Base-by-base conservation (phyloP, 2,888 invertebrate genomes). In the Masnerella sp. region DNA sequence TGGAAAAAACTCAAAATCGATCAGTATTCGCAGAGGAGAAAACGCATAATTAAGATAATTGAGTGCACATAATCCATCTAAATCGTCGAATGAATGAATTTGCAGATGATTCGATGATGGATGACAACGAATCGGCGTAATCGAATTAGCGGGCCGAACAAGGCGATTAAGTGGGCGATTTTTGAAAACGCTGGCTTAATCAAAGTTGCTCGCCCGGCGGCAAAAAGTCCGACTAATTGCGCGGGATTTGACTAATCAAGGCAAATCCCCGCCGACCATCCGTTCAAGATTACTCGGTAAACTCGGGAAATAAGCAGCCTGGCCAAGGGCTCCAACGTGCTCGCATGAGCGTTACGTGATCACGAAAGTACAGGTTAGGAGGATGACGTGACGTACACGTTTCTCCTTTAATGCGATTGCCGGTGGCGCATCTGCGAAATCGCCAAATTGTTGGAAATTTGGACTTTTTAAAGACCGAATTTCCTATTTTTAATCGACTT, bases 211-310 rank as follows among this genome's bases (percentile, higher is more conserved):
- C 1, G 8, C 38, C 38, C 9, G 9, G 11, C 11, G n/a, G n/a
- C 15, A 47, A 69, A 61, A 56, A 58, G 38, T 40, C 5, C 34
- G 45, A 49, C 18, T 9, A 62, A 70, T 70, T 40, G 42, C 18
- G 9, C 17, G 15, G 56, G 59, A 59, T 58, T 59, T 64, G 56
- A 56, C 71, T 71, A 71, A 71, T 65, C 58, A 58, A 61, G 56
- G 64, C 8, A 54, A 65, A 71, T 64, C 45, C 52, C 17, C 18
- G 64, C 36, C n/a, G 36, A 75, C 76, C 73, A 77, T 78, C 76
- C 74, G 78, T 79, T 80, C 77, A 79, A 81, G 80, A 83, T 83
- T 82, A 81, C 80, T 83, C 79, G 71, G 81, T 77, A 81, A 83
- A 83, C 81, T 83, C 56, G 70, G 78, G 78, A 82, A 82, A 83